Evolutionary conservation across 2,113 vertebrate genomes (phyloP).

Genomic region (Morone chrysops): DNA sequence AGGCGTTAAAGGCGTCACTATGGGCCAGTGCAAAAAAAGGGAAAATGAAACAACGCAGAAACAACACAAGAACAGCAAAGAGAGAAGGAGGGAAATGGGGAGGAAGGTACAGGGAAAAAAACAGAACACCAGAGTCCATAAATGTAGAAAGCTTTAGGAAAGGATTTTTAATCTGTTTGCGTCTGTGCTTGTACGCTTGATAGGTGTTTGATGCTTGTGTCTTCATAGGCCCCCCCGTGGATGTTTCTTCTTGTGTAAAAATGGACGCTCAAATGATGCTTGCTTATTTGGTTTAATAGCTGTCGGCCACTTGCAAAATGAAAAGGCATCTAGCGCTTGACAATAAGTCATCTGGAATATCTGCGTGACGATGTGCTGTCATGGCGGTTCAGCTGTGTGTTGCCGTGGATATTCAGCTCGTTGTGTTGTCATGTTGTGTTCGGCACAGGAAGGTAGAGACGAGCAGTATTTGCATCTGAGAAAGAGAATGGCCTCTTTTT

Average conservation of each 20-base stretch:
- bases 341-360: constrained; percentile 74
- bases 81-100: constrained; percentile 63
- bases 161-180: constrained; percentile 75
- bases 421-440: constrained; percentile 78
- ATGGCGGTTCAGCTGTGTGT: constrained; percentile 70
- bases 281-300: constrained; percentile 65
- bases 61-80: constrained; percentile 79
- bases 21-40: constrained; percentile 79
- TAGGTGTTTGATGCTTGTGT: constrained; percentile 82
- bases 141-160: constrained; percentile 73
- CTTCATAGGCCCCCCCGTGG: constrained; percentile 78
- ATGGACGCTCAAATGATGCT: constrained; percentile 73
- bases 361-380: constrained; percentile 77
- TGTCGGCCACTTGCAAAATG: constrained; percentile 69
- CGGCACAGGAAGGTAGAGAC: constrained; percentile 67
- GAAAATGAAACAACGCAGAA: constrained; percentile 72
- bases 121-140: constrained; percentile 82
- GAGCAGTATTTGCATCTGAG: constrained; percentile 61
- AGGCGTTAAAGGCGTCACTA: constrained; percentile 93
- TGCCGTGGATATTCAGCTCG: constrained; percentile 72
- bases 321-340: constrained; percentile 73
- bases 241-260: constrained; percentile 81
- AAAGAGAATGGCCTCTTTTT: constrained; percentile 63
- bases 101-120: constrained; percentile 64
- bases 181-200: constrained; percentile 81